A percentile compares a stretch with the other conserved stretches of the same genome.
These are phyloP conservation scores for Heliconius nattereri DNA, from an alignment of 1,140 invertebrate species.

Conservation along the genomic window DNA sequence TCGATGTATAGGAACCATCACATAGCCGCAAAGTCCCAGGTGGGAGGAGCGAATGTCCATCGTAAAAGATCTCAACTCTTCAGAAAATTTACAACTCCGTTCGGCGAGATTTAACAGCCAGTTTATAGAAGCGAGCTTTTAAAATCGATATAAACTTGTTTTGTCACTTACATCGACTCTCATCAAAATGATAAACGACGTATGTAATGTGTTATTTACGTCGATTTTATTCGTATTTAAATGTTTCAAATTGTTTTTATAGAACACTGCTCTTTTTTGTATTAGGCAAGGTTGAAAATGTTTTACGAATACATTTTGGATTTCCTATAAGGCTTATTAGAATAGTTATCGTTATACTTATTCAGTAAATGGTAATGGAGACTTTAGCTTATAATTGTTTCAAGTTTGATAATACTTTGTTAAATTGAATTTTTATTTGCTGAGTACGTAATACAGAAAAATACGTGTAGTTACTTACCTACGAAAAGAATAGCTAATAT, in stretches of 20 bases:
- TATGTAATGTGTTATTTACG: conserved; percentile 26
- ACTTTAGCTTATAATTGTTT: neutral
- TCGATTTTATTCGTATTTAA: conserved; percentile 41
- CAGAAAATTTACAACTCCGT: conserved; percentile 76
- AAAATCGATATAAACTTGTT: conserved; percentile 70
- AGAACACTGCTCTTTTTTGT: neutral
- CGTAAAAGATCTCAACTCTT: conserved; percentile 70
- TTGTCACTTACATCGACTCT: conserved; percentile 57
- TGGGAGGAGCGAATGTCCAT: conserved; percentile 67
- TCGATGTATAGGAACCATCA: conserved; percentile 62
- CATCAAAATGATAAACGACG: conserved; percentile 52
- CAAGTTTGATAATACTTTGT: neutral
- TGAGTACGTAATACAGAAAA: neutral
- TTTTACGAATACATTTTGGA: neutral
- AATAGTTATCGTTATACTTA: neutral
- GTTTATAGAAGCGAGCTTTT: conserved; percentile 76
- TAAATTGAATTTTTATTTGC: neutral
- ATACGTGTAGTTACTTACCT: neutral
- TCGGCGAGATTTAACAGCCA: conserved; percentile 75
- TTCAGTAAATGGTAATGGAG: neutral
- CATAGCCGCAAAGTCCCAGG: conserved; percentile 67
- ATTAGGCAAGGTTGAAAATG: neutral
- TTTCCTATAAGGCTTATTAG: conserved; percentile 2
- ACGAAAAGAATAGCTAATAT: neutral
- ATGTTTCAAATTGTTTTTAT: conserved; percentile 24